Percentiles rank a stretch among this genome's conserved stretches.
Conservation (phyloP, 2,888 invertebrate genomes). For the Ectobius pallidus region DNA sequence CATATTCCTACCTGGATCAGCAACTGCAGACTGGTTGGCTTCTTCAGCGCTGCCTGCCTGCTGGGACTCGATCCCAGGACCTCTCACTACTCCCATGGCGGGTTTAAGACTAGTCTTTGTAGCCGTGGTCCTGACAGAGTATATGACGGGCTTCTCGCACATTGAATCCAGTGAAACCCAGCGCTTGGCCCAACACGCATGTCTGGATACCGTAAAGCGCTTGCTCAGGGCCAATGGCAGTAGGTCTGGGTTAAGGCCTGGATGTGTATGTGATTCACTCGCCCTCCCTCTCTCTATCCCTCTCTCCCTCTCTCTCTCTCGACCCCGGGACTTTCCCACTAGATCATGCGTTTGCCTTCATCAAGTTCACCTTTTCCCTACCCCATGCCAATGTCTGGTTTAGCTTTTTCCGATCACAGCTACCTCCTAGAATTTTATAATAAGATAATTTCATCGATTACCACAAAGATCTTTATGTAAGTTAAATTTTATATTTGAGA, state of each 20-base stretch:
- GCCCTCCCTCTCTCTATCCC: background rate
- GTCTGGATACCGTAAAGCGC: slow-evolving; percentile 29
- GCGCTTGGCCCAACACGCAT: slow-evolving; percentile 45
- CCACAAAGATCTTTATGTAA: too few relatives aligned
- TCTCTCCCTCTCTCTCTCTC: background rate
- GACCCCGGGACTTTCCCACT: too few relatives aligned
- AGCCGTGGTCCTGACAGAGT: slow-evolving; percentile 24
- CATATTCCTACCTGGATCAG: slow-evolving; percentile 4
- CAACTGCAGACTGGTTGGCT: background rate
- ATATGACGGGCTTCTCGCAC: slow-evolving; percentile 45
- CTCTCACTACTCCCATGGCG: slow-evolving; percentile 53
- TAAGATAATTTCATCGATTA: too few relatives aligned
- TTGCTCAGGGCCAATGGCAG: slow-evolving; percentile 5
- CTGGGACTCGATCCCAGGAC: slow-evolving; percentile 6
- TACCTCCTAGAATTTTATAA: too few relatives aligned
- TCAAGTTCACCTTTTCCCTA: too few relatives aligned
- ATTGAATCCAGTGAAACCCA: slow-evolving; percentile 46
- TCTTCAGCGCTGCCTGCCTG: background rate
- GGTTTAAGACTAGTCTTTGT: slow-evolving; percentile 33
- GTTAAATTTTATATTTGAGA: too few relatives aligned
- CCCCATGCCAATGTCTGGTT: too few relatives aligned
- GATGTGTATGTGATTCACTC: background rate
- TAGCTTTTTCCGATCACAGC: too few relatives aligned
- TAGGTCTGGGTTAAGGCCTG: slow-evolving; percentile 13
- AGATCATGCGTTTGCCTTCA: too few relatives aligned